Percentiles rank a stretch among this genome's conserved stretches.
Conservation (phyloP, 1,140 invertebrate genomes). For the Amphibalanus amphitrite region DNA sequence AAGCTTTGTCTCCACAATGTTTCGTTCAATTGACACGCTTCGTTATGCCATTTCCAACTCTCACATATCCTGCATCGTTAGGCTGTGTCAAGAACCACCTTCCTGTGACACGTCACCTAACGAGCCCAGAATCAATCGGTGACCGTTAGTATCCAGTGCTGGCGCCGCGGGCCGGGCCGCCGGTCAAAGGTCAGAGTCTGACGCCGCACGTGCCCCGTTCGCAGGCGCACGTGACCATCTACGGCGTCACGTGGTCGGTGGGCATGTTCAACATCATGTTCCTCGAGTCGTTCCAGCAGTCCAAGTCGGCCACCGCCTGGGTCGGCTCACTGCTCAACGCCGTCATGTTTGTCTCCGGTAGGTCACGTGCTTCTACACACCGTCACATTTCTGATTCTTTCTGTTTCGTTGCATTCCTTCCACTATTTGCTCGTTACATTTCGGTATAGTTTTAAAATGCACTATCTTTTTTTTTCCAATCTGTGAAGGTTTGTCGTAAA, state of each 20-base stretch:
- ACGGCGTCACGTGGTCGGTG: constrained; percentile 8
- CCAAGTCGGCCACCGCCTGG: constrained; percentile 4
- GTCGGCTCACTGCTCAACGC: constrained; percentile 8
- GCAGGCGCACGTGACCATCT: constrained; percentile 2
- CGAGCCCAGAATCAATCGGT: too few relatives aligned
- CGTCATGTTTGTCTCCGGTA: not conserved
- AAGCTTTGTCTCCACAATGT: too few relatives aligned
- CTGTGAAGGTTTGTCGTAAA: too few relatives aligned
- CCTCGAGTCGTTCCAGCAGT: constrained; percentile 3
- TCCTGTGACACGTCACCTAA: too few relatives aligned
- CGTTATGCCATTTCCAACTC: not conserved
- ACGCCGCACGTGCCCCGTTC: not conserved
- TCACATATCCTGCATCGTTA: not conserved
- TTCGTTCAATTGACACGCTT: too few relatives aligned
- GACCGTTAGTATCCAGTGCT: not conserved
- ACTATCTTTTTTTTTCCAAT: too few relatives aligned
- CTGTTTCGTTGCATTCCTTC: too few relatives aligned
- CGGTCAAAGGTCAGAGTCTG: not conserved
- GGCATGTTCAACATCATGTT: constrained; percentile 8
- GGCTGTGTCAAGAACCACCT: not conserved
- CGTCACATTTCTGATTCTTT: too few relatives aligned
- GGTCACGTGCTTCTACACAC: too few relatives aligned
- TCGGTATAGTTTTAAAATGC: too few relatives aligned
- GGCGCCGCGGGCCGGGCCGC: too few relatives aligned
- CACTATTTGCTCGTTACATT: too few relatives aligned